Base-by-base conservation (phyloP, 2,113 vertebrate genomes). In the Delphinus delphis region DNA sequence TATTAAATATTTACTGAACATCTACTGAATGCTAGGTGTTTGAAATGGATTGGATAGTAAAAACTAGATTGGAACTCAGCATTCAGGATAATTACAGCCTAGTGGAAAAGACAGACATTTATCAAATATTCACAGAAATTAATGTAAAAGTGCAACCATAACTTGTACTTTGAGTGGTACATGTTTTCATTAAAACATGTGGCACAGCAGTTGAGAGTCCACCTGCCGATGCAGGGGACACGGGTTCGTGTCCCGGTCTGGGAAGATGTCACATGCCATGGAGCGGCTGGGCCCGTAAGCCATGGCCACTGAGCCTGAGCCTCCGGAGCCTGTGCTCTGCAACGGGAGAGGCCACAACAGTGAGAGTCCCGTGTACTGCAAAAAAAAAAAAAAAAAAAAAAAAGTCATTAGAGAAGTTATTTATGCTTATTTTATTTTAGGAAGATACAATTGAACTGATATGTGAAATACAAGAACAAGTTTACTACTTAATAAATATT, bases 1-100 rank as follows among this genome's bases (percentile, higher is more conserved):
- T 79, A 88, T 84, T 95, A 67, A 65, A 71, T 94, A 12, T 21
- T 88, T 80, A n/a, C 58, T 80, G 47, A 94, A 10, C 8, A 62
- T 5, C 0, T 50, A 38, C 8, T 33, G 81, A 63, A 63, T 12
- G 5, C 3, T 77, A 25, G 15, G 20, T 89, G 33, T 55, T 71
- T 76, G 5, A 1, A 83, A 74, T 87, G 9, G 2, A 55, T 77
- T 50, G 1, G 13, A 60, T 26, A 70, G 1, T 17, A 15, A 71
- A 90, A 73, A 70, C 38, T 4, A 83, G 63, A 93, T 1, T 36
- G 2, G 12, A 97, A 70, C 1, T 5, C 4, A 7, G 1, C 5
- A 44, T 8, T n/a, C 3, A 50, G 26, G 11, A 14, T 38, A 83
- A 88, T 41, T 53, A 14, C 21, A 82, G 28, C 20, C 36, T 20